A percentile compares a stretch with the other conserved stretches of the same genome.
phyloP scores from a whole-genome alignment of 2,888 invertebrate species.

The Clitarchus hookeri region DNA sequence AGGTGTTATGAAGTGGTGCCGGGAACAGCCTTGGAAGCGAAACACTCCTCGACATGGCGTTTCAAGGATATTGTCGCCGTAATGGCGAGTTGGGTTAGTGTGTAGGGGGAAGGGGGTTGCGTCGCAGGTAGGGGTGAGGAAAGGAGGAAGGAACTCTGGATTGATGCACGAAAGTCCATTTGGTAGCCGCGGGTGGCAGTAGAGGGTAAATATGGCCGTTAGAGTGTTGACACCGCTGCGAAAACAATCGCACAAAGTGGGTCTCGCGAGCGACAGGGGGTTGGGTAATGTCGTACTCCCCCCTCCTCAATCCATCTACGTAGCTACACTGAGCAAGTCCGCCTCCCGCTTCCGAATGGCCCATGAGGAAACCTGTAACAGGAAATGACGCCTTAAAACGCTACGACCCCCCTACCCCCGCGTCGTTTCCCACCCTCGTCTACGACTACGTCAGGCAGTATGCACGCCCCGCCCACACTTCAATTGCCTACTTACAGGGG shows the following conservation, averaged over 20 bases:
- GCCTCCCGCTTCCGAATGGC: neutral
- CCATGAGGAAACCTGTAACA: neutral
- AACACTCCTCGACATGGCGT: too few relatives aligned
- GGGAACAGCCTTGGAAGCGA: too few relatives aligned
- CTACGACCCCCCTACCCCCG: neutral
- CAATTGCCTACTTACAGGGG: too few relatives aligned
- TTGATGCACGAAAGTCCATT: constrained; percentile 1
- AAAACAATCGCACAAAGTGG: constrained; percentile 9
- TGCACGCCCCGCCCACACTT: too few relatives aligned
- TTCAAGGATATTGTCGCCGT: too few relatives aligned
- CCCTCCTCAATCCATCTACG: neutral
- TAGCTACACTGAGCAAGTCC: neutral
- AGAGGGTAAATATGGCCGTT: constrained; percentile 2
- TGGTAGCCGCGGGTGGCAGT: neutral
- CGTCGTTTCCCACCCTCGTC: neutral
- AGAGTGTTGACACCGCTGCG: neutral
- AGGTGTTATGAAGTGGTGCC: too few relatives aligned
- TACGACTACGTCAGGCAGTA: too few relatives aligned
- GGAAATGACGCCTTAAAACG: neutral
- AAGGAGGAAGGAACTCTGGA: neutral
- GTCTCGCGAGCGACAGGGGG: neutral
- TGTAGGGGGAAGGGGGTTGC: too few relatives aligned
- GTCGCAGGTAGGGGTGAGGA: neutral
- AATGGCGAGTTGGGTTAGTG: too few relatives aligned
- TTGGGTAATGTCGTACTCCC: neutral